A percentile compares a stretch with the other conserved stretches of the same genome.
Evolutionary conservation across 1,140 invertebrate genomes (phyloP).

Genomic region (Chlorops oryzae): DNA sequence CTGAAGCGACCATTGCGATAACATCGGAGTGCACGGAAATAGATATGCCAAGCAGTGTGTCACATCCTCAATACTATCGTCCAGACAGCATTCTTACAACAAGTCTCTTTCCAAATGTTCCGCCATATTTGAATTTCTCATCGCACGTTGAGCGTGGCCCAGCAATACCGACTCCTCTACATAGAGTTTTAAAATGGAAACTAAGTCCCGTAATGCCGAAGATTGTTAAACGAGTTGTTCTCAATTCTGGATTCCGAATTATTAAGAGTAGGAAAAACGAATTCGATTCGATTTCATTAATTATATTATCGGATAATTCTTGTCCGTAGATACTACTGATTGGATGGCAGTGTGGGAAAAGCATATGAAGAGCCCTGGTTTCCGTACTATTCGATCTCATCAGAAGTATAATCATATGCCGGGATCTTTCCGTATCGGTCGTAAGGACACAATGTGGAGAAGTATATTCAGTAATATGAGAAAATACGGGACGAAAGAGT

Average conservation of each 20-base stretch:
- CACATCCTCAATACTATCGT: no score
- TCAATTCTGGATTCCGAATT: conserved; percentile 78
- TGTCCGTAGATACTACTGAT: conserved; percentile 56
- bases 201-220: conserved; percentile 84
- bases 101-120: conserved; percentile 78
- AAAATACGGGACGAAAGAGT: conserved; percentile 72
- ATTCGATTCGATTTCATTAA: background rate
- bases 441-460: conserved; percentile 92
- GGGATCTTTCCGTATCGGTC: conserved; percentile 92
- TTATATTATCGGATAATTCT: background rate
- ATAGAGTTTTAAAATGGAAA: conserved; percentile 82
- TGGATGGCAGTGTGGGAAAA: conserved; percentile 79
- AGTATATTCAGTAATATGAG: conserved; percentile 72
- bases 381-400: conserved; percentile 70
- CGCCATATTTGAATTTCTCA: conserved; percentile 84
- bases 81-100: conserved; percentile 54
- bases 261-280: conserved; percentile 78
- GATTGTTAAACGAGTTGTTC: conserved; percentile 74
- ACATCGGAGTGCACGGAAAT: conserved; percentile 27
- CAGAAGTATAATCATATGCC: conserved; percentile 98
- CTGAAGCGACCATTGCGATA: conserved; percentile 14
- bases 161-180: conserved; percentile 59
- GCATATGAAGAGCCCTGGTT: conserved; percentile 73
- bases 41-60: background rate
- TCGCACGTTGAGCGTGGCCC: conserved; percentile 63